A percentile compares a stretch with the other conserved stretches of the same genome.
Evolutionary conservation across 2,113 vertebrate genomes (phyloP).

Genomic region (Lasiurus cinereus): DNA sequence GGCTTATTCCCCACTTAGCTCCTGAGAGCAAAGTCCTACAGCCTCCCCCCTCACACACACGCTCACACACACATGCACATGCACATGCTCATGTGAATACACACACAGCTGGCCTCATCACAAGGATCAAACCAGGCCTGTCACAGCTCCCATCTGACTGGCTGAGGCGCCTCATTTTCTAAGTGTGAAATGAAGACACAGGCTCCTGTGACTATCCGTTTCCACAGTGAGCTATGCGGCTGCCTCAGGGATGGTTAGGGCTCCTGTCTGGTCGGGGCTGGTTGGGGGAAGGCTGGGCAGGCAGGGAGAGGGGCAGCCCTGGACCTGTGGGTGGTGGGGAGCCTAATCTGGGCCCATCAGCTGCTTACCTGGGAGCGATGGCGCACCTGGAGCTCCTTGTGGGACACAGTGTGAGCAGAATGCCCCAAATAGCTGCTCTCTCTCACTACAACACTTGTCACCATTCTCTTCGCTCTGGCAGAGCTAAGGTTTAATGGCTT

Average conservation of each 20-base stretch:
- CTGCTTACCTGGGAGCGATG: too few species aligned
- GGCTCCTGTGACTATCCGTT: not conserved
- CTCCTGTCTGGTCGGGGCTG: not conserved
- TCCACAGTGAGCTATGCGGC: not conserved
- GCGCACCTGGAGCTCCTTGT: constrained; percentile 38
- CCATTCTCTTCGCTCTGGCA: constrained; percentile 34
- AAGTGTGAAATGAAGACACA: rapidly evolving
- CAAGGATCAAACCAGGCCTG: too few species aligned
- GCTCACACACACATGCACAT: not conserved
- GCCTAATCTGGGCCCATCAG: not conserved
- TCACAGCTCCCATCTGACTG: not conserved
- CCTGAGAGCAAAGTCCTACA: not conserved
- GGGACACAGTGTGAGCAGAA: constrained; percentile 50
- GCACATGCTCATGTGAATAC: not conserved
- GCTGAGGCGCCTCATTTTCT: not conserved
- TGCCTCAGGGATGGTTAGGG: not conserved
- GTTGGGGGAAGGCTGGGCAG: not conserved
- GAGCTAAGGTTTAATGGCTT: constrained; percentile 70
- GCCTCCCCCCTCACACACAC: not conserved
- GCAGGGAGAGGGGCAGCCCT: not conserved
- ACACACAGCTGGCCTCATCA: not conserved
- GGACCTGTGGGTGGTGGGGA: too few species aligned
- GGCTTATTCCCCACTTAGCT: not conserved
- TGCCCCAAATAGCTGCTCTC: constrained; percentile 68
- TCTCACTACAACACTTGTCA: constrained; percentile 56